phyloP scores from a whole-genome alignment of 2,888 invertebrate species.

The Notodonta dromedarius region DNA sequence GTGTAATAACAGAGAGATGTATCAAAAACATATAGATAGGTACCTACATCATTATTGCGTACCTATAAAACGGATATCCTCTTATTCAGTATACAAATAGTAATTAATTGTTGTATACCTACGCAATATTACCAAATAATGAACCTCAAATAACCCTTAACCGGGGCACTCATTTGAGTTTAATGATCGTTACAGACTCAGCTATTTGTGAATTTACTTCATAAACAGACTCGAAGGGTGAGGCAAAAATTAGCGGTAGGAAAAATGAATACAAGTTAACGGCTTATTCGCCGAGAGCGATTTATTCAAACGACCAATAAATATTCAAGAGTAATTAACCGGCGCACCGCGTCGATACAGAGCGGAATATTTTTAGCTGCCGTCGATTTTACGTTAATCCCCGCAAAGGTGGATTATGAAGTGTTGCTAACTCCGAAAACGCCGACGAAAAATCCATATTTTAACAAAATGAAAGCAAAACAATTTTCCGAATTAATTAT shows the following conservation, averaged over 20 bases:
- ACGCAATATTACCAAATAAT: not conserved
- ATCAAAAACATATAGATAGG: too few relatives aligned
- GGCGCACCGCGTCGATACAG: conserved; percentile 66
- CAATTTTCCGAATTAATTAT: conserved; percentile 46
- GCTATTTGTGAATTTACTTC: conserved; percentile 12
- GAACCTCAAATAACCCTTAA: not conserved
- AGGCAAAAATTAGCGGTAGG: conserved; percentile 55
- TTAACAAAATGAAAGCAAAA: conserved; percentile 49
- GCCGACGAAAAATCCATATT: conserved; percentile 56
- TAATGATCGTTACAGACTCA: conserved; percentile 7
- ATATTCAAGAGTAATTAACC: conserved; percentile 83
- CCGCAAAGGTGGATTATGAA: conserved; percentile 72
- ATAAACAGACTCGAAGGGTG: conserved; percentile 40
- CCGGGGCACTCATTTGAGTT: not conserved
- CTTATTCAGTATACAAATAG: not conserved
- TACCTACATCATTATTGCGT: not conserved
- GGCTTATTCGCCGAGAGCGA: conserved; percentile 73
- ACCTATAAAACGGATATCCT: not conserved
- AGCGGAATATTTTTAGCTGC: conserved; percentile 71
- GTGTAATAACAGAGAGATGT: not conserved
- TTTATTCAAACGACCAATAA: conserved; percentile 83
- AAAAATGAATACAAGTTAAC: conserved; percentile 73
- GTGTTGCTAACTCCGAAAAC: conserved; percentile 65
- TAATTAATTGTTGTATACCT: not conserved
- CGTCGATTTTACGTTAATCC: conserved; percentile 74